Conservation (phyloP, 2,797 vertebrate genomes). For the Myripristis jacobus region DNA sequence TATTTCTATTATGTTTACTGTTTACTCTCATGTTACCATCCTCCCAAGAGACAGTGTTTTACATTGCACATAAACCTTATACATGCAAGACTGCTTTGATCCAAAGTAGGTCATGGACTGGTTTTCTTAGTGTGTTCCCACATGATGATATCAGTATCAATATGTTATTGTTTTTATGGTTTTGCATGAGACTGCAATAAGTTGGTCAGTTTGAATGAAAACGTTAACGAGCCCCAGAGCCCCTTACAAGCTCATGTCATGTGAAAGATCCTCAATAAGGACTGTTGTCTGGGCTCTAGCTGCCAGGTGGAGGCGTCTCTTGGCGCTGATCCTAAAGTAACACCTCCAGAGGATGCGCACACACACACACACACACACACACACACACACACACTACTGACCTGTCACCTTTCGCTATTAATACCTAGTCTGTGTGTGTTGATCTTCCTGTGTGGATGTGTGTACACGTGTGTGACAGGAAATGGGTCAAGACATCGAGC, state of each 20-base stretch:
- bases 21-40: too few relatives aligned
- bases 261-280: conserved; percentile 45
- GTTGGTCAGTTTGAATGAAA: too few relatives aligned
- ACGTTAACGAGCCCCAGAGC: neutral
- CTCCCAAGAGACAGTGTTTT: too few relatives aligned
- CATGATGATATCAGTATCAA: neutral
- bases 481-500: conserved; percentile 81
- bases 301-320: conserved; percentile 38
- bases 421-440: conserved; percentile 57
- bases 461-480: conserved; percentile 80
- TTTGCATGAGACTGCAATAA: too few relatives aligned
- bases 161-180: too few relatives aligned
- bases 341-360: conserved; percentile 56
- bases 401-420: conserved; percentile 67
- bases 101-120: neutral
- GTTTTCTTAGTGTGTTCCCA: too few relatives aligned
- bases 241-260: conserved; percentile 1
- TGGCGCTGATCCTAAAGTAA: conserved; percentile 64
- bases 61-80: too few relatives aligned
- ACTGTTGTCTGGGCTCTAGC: conserved; percentile 15
- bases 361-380: conserved; percentile 15
- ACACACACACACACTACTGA: conserved; percentile 21
- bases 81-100: too few relatives aligned
- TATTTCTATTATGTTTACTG: too few relatives aligned
- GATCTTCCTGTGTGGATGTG: conserved; percentile 60